A percentile compares a stretch with the other conserved stretches of the same genome.
These are phyloP conservation scores for Nomia melanderi DNA, from an alignment of 1,140 invertebrate genomes.

Conservation along the genomic window DNA sequence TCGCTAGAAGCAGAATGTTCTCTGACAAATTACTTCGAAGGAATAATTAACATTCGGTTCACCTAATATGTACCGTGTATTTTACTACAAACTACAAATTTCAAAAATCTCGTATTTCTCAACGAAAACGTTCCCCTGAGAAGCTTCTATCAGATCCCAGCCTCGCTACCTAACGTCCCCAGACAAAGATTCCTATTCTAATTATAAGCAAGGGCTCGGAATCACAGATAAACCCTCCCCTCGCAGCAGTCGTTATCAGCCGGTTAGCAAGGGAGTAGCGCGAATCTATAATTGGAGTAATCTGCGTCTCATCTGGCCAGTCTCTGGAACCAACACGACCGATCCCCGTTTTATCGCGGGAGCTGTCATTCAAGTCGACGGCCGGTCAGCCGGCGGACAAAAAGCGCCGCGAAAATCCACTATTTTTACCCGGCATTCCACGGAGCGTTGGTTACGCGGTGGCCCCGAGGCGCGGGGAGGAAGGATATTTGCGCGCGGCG, in stretches of 20 bases:
- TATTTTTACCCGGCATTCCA: constrained; percentile 3
- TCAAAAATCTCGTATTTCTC: too few species aligned
- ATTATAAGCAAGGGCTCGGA: too few species aligned
- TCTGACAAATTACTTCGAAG: too few species aligned
- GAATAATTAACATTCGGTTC: too few species aligned
- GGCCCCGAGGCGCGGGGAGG: neutral
- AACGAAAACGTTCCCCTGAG: too few species aligned
- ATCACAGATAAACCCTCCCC: neutral
- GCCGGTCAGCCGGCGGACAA: neutral
- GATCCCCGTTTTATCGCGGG: neutral
- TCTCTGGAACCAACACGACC: neutral
- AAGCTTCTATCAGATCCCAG: too few species aligned
- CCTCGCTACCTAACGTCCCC: too few species aligned
- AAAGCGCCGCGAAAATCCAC: neutral
- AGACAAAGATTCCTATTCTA: neutral
- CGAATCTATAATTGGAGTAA: constrained; percentile 2
- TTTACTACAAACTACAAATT: too few species aligned
- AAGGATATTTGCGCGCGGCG: constrained; percentile 1
- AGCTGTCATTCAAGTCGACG: neutral
- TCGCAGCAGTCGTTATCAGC: neutral
- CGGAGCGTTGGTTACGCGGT: too few species aligned
- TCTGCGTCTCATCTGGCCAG: neutral
- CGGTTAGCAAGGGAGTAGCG: too few species aligned
- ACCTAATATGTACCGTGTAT: too few species aligned
- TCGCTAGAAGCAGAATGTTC: too few species aligned